Base-by-base conservation (phyloP, 2,113 vertebrate species). In the Echinops telfairi region DNA sequence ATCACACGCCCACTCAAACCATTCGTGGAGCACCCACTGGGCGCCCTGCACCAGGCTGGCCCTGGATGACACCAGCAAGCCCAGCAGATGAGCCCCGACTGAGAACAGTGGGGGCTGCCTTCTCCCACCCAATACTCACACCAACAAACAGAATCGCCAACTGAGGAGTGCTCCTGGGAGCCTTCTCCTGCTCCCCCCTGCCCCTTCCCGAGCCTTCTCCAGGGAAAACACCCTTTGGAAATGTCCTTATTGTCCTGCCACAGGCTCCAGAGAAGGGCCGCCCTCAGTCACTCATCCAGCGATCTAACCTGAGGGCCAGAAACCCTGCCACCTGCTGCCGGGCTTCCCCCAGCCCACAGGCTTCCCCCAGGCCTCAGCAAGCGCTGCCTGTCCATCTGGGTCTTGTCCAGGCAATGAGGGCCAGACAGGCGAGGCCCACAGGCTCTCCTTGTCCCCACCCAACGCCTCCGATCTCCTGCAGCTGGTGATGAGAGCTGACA, bases 321-420 rank as follows among this genome's bases (percentile, higher is more conserved):
- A n/a, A 14, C 1, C n/a, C 60, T 1, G 7, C 4, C 9, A 19
- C 27, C 79, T 9, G 22, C 33, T 22, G 5, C 62, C 84, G 3
- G 20, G 62, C 57, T 12, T n/a, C n/a, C n/a, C n/a, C n/a, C n/a
- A n/a, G n/a, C n/a, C n/a, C n/a, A n/a, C 23, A 3, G 16, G 60
- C 57, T 9, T 15, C 57, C 17, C 53, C 40, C 0, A 40, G 31
- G 25, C 89, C 1, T 0, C 0, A 0, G 84, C 15, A 9, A 57
- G 66, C 29, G 43, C 70, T n/a, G 31, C 76, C 71, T 27, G 81
- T 80, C 31, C 27, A 3, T 70, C 84, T 53, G 81, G 86, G 53
- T 71, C 68, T 73, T 22, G 43, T 71, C 80, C 80, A 62, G 23
- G 83, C 19, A 76, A 66, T 23, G 15, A 38, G 33, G 25, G 33